phyloP scores from a whole-genome alignment of 2,797 vertebrate species.

The Tinamus major region DNA sequence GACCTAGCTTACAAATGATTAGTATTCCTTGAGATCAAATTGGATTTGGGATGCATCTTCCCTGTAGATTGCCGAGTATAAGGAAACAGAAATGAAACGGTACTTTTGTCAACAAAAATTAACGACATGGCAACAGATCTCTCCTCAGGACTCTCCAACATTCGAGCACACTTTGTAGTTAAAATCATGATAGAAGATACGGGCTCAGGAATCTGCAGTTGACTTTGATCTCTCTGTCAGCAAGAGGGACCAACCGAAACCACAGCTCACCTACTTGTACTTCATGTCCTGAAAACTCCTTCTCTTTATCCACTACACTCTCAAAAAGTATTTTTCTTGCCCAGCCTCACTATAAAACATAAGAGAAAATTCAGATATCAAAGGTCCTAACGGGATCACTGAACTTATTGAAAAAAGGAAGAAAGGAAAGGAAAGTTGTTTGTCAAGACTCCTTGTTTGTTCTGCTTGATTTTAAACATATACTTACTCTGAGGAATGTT shows the following conservation, averaged over 20 bases:
- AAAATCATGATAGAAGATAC: not conserved
- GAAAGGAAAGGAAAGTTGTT: not conserved
- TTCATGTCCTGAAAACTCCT: not conserved
- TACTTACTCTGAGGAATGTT: not conserved
- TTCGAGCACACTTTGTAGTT: not conserved
- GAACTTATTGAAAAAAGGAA: not conserved
- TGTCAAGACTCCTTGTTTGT: not conserved
- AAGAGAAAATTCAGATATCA: not conserved
- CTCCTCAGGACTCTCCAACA: not conserved
- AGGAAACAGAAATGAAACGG: not conserved
- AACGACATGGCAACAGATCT: not conserved
- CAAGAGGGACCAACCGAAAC: not conserved
- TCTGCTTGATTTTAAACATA: not conserved
- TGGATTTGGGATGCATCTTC: not conserved
- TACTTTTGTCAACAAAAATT: not conserved
- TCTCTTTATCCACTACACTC: not conserved
- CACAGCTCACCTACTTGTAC: not conserved
- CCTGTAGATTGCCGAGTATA: not conserved
- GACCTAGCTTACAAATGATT: not conserved
- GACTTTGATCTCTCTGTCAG: not conserved
- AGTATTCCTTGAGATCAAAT: not conserved
- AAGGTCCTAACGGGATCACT: not conserved
- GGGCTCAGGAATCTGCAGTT: not conserved
- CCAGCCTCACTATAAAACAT: accelerated
- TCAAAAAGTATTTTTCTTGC: not conserved